Base-by-base conservation (phyloP, 2,888 invertebrate genomes). In the Selenia dentaria region DNA sequence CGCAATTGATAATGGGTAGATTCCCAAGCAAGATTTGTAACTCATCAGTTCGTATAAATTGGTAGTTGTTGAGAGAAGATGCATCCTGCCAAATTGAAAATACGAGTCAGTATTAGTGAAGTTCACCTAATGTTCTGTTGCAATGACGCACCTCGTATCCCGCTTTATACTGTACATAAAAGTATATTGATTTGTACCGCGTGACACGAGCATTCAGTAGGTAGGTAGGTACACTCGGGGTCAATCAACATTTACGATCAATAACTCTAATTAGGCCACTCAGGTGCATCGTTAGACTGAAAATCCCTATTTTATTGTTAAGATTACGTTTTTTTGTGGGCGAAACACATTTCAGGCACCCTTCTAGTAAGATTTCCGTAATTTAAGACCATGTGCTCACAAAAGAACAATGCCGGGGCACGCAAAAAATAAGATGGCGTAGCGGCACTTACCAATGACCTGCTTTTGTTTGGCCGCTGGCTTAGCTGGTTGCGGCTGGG, bases 391-490 rank as follows among this genome's bases (percentile, higher is more conserved):
- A 89, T 86, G 88, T 89, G 88, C 84, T 87, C 78, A 51, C 58
- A 69, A 62, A 62, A 57, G 62, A 64, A 27, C 65, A 71, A 76
- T 66, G 77, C 83, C 83, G 82, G 82, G 70, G 47, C 73, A 78
- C 60, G 68, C 62, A 16, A 77, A 81, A 83, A 73, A 70, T 83
- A 90, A 90, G 75, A 90, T 90, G 89, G 89, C 89, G 89, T 74
- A 79, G 82, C 79, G 74, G 73, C 65, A 88, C 93, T 93, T 89
- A 96, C 96, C 96, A 92, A 96, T 96, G 92, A 96, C 92, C 93
- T 95, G 95, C 93, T 97, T 97, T 91, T 94, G 94, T 91, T 93
- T 94, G 84, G 92, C 93, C 92, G 93, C 93, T 92, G 56, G 56
- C 50, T 92, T 91, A 75, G 87, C 86, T 85, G 86, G 91, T 83